A percentile compares a stretch with the other conserved stretches of the same genome.
Evolutionary conservation across 2,113 vertebrate genomes (phyloP).

Genomic region (Stegostoma tigrinum): DNA sequence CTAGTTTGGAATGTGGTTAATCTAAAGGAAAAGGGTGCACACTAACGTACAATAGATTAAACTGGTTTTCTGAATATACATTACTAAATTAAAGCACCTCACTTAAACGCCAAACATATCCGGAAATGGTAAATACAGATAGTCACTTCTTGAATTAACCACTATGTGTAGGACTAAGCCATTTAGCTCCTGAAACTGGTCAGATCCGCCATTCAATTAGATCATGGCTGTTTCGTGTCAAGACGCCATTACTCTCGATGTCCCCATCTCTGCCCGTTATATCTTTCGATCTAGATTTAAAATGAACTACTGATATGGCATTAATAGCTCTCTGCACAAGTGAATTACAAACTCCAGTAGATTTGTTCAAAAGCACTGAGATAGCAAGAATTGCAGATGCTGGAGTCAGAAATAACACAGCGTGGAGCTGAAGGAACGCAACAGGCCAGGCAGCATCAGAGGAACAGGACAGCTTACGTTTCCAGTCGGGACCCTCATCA

Average conservation of each 20-base stretch:
- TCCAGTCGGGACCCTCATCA: too few relatives aligned
- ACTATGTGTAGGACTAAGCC: neutral
- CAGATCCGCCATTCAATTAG: neutral
- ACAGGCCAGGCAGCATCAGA: too few relatives aligned
- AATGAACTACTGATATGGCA: neutral
- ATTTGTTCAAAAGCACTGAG: too few relatives aligned
- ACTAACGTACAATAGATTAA: neutral
- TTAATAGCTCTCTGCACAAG: neutral
- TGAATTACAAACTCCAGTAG: neutral
- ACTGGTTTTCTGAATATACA: neutral
- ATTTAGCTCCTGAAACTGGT: neutral
- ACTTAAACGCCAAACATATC: neutral
- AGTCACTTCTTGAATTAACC: neutral
- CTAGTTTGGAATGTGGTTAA: neutral
- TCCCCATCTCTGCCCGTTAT: neutral
- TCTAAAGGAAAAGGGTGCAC: neutral
- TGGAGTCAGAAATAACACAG: too few relatives aligned
- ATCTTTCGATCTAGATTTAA: neutral
- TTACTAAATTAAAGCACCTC: neutral
- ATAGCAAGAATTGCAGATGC: too few relatives aligned
- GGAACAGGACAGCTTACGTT: too few relatives aligned
- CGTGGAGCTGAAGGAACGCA: too few relatives aligned
- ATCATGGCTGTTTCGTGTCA: neutral
- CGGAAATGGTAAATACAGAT: neutral
- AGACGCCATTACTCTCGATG: neutral